phyloP scores from a whole-genome alignment of 2,113 vertebrate genomes.

The Albula glossodonta region DNA sequence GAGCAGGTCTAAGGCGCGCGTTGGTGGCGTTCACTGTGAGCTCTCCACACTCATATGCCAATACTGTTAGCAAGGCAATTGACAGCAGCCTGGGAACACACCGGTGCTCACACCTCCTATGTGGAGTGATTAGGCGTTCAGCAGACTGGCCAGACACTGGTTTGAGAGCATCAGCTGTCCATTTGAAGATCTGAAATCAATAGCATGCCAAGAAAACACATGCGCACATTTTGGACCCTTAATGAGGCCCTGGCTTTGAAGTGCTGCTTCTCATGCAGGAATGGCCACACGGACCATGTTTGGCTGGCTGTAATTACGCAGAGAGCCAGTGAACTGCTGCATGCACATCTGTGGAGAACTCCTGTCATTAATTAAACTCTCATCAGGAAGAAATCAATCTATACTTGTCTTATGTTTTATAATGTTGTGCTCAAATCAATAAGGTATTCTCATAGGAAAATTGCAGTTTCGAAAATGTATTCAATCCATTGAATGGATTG shows the following conservation, averaged over 20 bases:
- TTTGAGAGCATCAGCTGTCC: not conserved
- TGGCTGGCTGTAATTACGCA: not conserved
- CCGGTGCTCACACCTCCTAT: not conserved
- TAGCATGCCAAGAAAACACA: not conserved
- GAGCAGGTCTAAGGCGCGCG: too few species aligned
- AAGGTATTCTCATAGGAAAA: not conserved
- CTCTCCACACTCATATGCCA: too few species aligned
- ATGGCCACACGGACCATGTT: constrained; percentile 7
- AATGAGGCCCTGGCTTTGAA: not conserved
- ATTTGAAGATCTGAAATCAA: not conserved
- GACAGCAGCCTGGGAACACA: not conserved
- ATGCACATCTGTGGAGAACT: constrained; percentile 30
- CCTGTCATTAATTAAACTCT: constrained; percentile 25
- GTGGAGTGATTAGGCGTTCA: not conserved
- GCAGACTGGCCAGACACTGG: constrained; percentile 2
- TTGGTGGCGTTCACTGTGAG: too few species aligned
- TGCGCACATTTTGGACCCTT: too few species aligned
- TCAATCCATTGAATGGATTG: not conserved
- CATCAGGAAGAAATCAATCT: constrained; percentile 32
- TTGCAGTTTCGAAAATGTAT: not conserved
- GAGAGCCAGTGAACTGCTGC: not conserved
- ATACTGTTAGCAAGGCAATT: not conserved
- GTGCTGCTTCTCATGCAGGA: not conserved
- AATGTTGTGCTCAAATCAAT: constrained; percentile 7
- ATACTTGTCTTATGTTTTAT: not conserved